Percentiles rank a stretch among this genome's conserved stretches.
Evolutionary conservation across 1,140 invertebrate genomes (phyloP).

Genomic region (Pollicipes pollicipes): DNA sequence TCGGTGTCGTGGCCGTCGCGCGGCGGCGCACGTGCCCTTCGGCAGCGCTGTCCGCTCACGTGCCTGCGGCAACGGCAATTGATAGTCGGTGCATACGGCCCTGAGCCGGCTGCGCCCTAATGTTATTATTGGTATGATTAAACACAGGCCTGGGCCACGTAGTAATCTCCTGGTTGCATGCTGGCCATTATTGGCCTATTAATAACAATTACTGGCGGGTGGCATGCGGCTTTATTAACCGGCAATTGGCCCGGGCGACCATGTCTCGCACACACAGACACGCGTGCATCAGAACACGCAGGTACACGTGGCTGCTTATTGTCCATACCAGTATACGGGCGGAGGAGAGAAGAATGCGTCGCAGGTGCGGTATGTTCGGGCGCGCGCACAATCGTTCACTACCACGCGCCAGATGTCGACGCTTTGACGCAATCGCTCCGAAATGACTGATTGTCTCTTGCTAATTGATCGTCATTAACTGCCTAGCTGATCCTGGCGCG

Average conservation of each 20-base stretch:
- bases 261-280: not conserved
- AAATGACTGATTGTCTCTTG: not conserved
- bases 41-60: too few relatives aligned
- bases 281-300: too few relatives aligned
- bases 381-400: too few relatives aligned
- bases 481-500: not conserved
- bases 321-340: too few relatives aligned
- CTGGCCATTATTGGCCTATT: not conserved
- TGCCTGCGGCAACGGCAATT: too few relatives aligned
- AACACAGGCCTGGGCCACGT: not conserved
- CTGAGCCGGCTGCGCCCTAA: not conserved
- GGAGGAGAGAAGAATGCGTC: too few relatives aligned
- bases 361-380: too few relatives aligned
- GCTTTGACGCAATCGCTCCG: not conserved
- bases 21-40: too few relatives aligned
- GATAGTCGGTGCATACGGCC: too few relatives aligned
- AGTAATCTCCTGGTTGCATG: not conserved
- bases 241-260: not conserved
- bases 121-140: constrained; percentile 1
- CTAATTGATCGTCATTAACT: not conserved
- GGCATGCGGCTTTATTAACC: not conserved
- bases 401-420: too few relatives aligned
- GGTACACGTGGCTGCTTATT: too few relatives aligned
- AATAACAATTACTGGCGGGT: not conserved
- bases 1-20: too few relatives aligned